These are phyloP conservation scores for Clarias macrocephalus DNA, from an alignment of 2,113 vertebrate genomes.

Conservation along the genomic window DNA sequence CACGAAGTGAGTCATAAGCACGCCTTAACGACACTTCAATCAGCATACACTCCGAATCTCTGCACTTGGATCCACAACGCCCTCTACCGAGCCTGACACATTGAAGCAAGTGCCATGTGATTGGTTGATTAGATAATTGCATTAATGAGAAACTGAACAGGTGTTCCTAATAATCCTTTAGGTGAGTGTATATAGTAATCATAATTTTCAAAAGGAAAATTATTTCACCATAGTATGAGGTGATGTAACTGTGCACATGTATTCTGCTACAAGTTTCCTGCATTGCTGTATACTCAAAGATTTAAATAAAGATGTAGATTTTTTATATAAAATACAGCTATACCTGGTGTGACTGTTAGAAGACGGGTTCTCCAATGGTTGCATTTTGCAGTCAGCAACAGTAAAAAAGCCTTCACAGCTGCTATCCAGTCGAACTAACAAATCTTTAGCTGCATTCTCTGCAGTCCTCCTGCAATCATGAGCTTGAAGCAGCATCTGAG, in stretches of 20 bases:
- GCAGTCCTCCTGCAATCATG: constrained; percentile 85
- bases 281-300: neutral
- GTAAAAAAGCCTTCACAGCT: constrained; percentile 82
- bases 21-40: too few relatives aligned
- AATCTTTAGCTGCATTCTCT: constrained; percentile 83
- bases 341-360: constrained; percentile 88
- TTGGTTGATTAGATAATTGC: too few relatives aligned
- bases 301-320: neutral
- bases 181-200: too few relatives aligned
- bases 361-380: constrained; percentile 86
- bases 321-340: too few relatives aligned
- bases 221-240: neutral
- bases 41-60: too few relatives aligned
- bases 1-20: too few relatives aligned
- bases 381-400: constrained; percentile 73
- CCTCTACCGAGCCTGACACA: too few relatives aligned
- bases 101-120: too few relatives aligned
- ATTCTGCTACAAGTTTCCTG: neutral
- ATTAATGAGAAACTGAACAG: too few relatives aligned
- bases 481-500: constrained; percentile 82
- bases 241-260: neutral
- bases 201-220: neutral
- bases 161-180: too few relatives aligned
- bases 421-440: constrained; percentile 82
- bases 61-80: too few relatives aligned